Base-by-base conservation (phyloP, 37 sponge, comb jelly and placozoan genomes). In the Bolinopsis microptera region DNA sequence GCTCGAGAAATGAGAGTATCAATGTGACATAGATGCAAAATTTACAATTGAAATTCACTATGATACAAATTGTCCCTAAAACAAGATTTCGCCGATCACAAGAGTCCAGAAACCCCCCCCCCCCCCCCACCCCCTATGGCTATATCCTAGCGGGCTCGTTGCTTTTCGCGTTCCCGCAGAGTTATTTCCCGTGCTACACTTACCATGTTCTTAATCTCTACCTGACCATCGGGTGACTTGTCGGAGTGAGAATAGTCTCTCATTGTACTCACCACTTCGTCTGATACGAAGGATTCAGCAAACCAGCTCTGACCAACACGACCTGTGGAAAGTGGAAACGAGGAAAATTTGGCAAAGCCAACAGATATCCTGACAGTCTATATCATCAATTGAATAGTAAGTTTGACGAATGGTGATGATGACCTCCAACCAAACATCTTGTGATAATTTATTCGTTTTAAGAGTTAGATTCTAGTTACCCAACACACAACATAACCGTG, bases 291-390 rank as follows among this genome's bases (percentile, higher is more conserved):
- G 31, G 90, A 39, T 27, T 86, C 90, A 0, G 90, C 90, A 86
- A 86, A 86, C 90, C 90, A 86, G 22, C 90, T 86, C 90, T 86
- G 90, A 22, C 90, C 90, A 86, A 86, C 90, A 41, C 90, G 90
- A 39, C 90, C 90, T 86, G 61, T 1, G 38, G 23, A 35, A 67
- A 67, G 18, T 67, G 68, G n/a, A n/a, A n/a, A n/a, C n/a, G n/a
- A n/a, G n/a, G n/a, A n/a, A n/a, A n/a, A n/a, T n/a, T n/a, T n/a
- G n/a, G n/a, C n/a, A n/a, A n/a, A n/a, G n/a, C n/a, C n/a, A n/a
- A n/a, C n/a, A n/a, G n/a, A n/a, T n/a, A n/a, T n/a, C n/a, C n/a
- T n/a, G n/a, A n/a, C n/a, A n/a, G n/a, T n/a, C n/a, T n/a, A n/a
- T n/a, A n/a, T n/a, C n/a, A n/a, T n/a, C n/a, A n/a, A n/a, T n/a